A percentile compares a stretch with the other conserved stretches of the same genome.
Conservation (phyloP, 1,140 invertebrate species). For the Drosophila jambulina region DNA sequence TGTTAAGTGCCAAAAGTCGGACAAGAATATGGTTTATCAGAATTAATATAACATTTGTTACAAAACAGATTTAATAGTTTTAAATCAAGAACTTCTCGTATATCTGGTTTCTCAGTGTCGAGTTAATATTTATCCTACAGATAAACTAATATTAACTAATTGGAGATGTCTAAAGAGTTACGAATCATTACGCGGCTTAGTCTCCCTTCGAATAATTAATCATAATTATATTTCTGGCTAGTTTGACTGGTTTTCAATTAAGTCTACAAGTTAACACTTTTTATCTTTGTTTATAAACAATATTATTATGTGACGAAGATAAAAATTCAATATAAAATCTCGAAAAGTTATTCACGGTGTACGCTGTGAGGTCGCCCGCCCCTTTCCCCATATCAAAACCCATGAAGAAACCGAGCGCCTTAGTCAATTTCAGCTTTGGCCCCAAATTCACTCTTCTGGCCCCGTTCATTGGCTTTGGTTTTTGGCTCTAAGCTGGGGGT, state of each 20-base stretch:
- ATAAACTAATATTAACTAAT: background rate
- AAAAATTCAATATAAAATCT: background rate
- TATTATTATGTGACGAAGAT: background rate
- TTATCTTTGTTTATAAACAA: background rate
- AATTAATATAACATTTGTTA: too few species aligned
- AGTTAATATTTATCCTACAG: background rate
- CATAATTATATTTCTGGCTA: background rate
- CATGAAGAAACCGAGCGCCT: conserved; percentile 40
- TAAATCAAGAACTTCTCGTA: background rate
- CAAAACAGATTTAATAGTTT: background rate
- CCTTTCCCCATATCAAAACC: conserved; percentile 16
- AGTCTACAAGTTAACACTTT: background rate
- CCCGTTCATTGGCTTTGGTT: conserved; percentile 54
- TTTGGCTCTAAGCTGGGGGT: conserved; percentile 49
- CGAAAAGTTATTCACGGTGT: background rate
- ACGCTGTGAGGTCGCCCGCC: conserved; percentile 25
- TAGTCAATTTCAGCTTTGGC: conserved; percentile 55
- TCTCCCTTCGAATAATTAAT: background rate
- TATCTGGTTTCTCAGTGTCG: background rate
- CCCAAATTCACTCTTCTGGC: conserved; percentile 63
- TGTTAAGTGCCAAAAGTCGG: background rate
- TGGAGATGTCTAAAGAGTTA: background rate
- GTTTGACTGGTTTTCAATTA: background rate
- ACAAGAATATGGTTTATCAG: background rate
- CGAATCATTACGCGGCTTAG: background rate